These are phyloP conservation scores for Anthonomus grandis DNA, from an alignment of 1,140 invertebrate genomes.

Conservation along the genomic window DNA sequence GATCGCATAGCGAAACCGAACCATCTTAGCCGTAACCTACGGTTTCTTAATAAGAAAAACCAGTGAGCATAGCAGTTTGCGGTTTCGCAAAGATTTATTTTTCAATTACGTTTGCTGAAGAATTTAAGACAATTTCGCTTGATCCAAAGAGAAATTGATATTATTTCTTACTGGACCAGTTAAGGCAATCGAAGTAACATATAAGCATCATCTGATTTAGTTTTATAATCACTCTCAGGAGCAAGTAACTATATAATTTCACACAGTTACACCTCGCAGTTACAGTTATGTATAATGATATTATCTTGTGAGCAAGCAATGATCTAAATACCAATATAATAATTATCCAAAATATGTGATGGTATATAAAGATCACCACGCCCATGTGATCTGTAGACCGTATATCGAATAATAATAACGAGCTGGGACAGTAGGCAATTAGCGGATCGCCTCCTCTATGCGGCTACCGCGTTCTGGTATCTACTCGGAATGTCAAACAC, in stretches of 20 bases:
- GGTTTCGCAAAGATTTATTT: slow-evolving; percentile 18
- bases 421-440: slow-evolving; percentile 15
- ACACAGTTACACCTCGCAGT: no score
- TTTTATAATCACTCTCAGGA: no score
- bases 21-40: no score
- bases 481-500: slow-evolving; percentile 23
- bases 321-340: no score
- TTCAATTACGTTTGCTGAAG: slow-evolving; percentile 18
- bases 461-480: slow-evolving; percentile 20
- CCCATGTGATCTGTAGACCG: slow-evolving; percentile 8
- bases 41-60: slow-evolving; percentile 11
- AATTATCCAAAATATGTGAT: no score
- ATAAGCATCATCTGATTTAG: no score
- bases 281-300: no score
- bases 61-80: slow-evolving; percentile 8
- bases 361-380: not conserved
- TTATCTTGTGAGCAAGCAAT: no score
- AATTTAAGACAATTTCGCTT: slow-evolving; percentile 11
- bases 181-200: no score
- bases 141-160: slow-evolving; percentile 7
- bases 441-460: slow-evolving; percentile 16
- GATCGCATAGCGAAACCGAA: no score
- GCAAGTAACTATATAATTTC: no score
- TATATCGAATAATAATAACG: slow-evolving; percentile 20
- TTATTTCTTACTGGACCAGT: slow-evolving; percentile 8